These are phyloP conservation scores for Atta cephalotes DNA, from an alignment of 1,140 invertebrate species.

Conservation along the genomic window DNA sequence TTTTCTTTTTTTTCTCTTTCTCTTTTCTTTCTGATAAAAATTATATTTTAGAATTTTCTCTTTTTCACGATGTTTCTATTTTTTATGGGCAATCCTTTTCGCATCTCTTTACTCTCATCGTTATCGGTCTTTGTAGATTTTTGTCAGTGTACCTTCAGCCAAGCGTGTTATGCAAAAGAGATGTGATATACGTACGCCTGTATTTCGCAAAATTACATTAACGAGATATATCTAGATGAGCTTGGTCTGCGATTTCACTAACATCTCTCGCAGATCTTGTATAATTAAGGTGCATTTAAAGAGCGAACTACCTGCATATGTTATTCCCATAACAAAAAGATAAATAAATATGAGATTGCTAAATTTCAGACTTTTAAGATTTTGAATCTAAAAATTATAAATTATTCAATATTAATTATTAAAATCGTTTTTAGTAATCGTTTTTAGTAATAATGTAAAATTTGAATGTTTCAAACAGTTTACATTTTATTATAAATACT, in stretches of 20 bases:
- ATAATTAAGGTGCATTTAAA: conserved; percentile 45
- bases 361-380: not conserved
- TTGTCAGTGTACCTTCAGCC: conserved; percentile 55
- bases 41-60: conserved; percentile 40
- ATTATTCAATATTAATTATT: not conserved
- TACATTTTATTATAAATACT: too few relatives aligned
- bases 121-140: conserved; percentile 63
- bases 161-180: conserved; percentile 37
- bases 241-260: conserved; percentile 21
- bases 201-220: conserved; percentile 49
- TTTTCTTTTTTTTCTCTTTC: not conserved
- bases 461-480: too few relatives aligned
- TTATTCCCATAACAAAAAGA: conserved; percentile 7
- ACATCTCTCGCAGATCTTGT: conserved; percentile 22
- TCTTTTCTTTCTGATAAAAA: not conserved
- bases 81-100: conserved; percentile 41
- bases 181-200: not conserved
- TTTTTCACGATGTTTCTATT: conserved; percentile 50
- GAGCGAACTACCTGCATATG: not conserved
- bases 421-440: not conserved
- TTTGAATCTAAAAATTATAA: not conserved
- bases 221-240: conserved; percentile 41
- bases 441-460: not conserved
- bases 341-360: not conserved
- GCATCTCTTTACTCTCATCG: conserved; percentile 56